A percentile compares a stretch with the other conserved stretches of the same genome.
Conservation (phyloP, 2,113 vertebrate genomes). For the Stercorarius parasiticus region DNA sequence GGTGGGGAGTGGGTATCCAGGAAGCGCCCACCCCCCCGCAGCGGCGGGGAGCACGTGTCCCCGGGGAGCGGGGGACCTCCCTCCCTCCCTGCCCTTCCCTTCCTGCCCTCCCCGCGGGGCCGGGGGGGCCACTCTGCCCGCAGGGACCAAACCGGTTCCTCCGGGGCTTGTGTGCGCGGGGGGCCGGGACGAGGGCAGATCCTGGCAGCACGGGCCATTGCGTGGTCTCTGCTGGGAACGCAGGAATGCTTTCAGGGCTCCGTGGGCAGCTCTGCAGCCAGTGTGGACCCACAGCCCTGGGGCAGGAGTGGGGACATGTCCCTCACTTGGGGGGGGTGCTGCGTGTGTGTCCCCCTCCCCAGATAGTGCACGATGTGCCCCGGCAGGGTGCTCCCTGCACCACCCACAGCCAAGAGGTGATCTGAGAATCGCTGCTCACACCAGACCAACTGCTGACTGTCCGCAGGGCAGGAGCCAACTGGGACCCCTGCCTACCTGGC, state of each 20-base stretch:
- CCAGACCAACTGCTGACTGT: conserved; percentile 80
- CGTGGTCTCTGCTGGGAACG: fast-evolving
- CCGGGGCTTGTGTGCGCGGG: not conserved
- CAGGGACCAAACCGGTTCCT: conserved; percentile 42
- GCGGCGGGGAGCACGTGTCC: not conserved
- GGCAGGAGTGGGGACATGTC: fast-evolving
- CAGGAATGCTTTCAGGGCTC: not conserved
- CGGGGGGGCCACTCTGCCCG: not conserved
- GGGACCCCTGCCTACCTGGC: not conserved
- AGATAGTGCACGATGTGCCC: fast-evolving
- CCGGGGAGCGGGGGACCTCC: not conserved
- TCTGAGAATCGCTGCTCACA: conserved; percentile 70
- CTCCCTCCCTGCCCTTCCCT: not conserved
- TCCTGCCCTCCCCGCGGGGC: not conserved
- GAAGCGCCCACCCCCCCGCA: fast-evolving
- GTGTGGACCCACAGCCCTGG: not conserved
- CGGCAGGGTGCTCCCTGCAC: conserved; percentile 32
- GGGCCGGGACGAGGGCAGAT: not conserved
- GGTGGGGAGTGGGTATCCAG: not conserved
- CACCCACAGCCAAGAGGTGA: conserved; percentile 76
- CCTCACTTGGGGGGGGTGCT: not conserved
- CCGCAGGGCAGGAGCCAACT: conserved; percentile 52
- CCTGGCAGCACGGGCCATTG: not conserved
- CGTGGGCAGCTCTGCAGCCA: not conserved
- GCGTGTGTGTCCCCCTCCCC: too few species aligned